Percentiles rank a stretch among this genome's conserved stretches.
Evolutionary conservation across 1,140 invertebrate species (phyloP).

Genomic region (Lineus longissimus): DNA sequence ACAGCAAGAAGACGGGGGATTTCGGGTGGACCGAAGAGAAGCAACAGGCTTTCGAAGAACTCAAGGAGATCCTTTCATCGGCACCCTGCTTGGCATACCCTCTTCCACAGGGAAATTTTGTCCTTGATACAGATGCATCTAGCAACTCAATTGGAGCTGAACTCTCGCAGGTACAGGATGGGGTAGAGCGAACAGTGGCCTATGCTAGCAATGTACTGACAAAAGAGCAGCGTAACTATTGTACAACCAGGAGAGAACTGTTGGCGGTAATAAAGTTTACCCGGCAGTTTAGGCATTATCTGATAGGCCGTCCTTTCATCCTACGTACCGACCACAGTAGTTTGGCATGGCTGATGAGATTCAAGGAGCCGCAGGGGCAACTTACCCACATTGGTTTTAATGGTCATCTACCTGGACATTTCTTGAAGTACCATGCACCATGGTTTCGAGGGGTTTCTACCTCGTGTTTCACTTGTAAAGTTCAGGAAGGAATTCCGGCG

Average conservation of each 20-base stretch:
- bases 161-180: neutral
- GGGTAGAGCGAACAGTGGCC: conserved; percentile 24
- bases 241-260: neutral
- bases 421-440: no score
- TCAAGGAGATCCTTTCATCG: conserved; percentile 14
- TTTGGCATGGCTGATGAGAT: no score
- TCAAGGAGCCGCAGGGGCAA: no score
- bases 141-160: neutral
- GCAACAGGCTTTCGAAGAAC: conserved; percentile 12
- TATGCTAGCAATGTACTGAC: conserved; percentile 28
- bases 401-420: no score
- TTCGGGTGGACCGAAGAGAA: conserved; percentile 20
- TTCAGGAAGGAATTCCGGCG: no score
- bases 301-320: neutral
- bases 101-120: neutral
- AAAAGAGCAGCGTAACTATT: neutral
- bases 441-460: no score
- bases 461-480: no score
- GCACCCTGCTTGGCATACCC: conserved; percentile 21
- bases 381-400: no score
- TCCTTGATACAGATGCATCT: conserved; percentile 8
- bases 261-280: neutral
- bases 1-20: conserved; percentile 12
- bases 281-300: neutral
- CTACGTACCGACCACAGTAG: neutral